Conservation (phyloP, 1,140 invertebrate genomes). For the Bombus sibiricus region DNA sequence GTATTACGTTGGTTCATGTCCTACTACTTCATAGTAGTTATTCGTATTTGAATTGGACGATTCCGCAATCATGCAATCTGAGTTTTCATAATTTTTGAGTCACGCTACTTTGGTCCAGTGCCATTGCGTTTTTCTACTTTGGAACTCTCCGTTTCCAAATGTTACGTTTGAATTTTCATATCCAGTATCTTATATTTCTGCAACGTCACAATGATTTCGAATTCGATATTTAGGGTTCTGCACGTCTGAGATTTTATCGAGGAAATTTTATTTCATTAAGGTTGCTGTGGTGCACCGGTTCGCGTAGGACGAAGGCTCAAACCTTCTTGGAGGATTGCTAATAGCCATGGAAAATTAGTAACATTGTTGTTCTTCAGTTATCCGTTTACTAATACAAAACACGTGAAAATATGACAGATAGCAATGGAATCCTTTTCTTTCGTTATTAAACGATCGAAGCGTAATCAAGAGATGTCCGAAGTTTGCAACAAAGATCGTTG, state of each 20-base stretch:
- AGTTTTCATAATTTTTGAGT: neutral
- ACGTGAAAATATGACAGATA: neutral
- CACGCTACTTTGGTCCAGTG: neutral
- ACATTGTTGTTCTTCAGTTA: neutral
- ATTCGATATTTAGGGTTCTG: neutral
- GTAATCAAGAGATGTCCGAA: constrained; percentile 16
- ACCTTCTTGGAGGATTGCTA: neutral
- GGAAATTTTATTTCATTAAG: too few species aligned
- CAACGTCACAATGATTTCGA: neutral
- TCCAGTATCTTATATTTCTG: neutral
- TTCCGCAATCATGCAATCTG: neutral
- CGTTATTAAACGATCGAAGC: neutral
- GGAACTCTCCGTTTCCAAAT: neutral
- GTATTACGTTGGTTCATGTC: neutral
- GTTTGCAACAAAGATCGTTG: neutral
- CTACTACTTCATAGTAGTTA: neutral
- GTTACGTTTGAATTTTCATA: neutral
- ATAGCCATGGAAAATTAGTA: neutral
- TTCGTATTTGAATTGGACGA: neutral
- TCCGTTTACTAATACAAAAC: neutral
- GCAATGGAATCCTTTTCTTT: neutral
- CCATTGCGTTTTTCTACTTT: neutral
- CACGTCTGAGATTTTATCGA: neutral
- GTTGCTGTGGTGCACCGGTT: too few species aligned
- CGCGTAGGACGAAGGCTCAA: neutral